Conservation (phyloP, 2,888 invertebrate genomes). For the Auanema sp. region DNA sequence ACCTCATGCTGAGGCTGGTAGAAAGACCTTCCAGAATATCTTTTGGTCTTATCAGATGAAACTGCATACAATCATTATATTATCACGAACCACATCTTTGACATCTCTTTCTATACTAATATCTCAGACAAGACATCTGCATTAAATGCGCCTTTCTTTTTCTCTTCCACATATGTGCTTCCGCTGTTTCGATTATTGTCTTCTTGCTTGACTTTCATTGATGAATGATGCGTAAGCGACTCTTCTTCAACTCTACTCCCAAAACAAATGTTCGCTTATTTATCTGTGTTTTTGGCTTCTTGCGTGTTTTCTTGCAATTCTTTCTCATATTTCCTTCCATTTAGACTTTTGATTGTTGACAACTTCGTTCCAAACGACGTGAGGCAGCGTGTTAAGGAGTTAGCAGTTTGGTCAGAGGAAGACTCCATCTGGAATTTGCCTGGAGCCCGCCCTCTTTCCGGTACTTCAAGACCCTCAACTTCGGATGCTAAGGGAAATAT, state of each 20-base stretch:
- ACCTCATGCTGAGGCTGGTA: too few relatives aligned
- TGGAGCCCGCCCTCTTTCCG: conserved; percentile 20
- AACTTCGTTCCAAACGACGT: conserved; percentile 78
- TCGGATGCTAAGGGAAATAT: conserved; percentile 12
- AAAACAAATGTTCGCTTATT: not conserved
- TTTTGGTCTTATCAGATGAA: too few relatives aligned
- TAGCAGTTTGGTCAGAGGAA: conserved; percentile 80
- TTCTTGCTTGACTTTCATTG: too few relatives aligned
- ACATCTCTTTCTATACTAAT: too few relatives aligned
- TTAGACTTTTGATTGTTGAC: conserved; percentile 76
- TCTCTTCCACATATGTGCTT: too few relatives aligned
- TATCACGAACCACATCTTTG: too few relatives aligned
- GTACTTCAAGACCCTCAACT: conserved; percentile 11
- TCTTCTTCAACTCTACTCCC: not conserved
- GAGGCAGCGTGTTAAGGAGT: conserved; percentile 70
- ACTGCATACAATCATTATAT: too few relatives aligned
- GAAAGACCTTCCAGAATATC: too few relatives aligned
- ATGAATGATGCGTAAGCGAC: not conserved
- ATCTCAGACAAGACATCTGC: too few relatives aligned
- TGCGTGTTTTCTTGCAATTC: not conserved
- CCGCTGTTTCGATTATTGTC: too few relatives aligned
- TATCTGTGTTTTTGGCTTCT: not conserved
- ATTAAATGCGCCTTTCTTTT: too few relatives aligned
- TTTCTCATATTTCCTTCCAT: conserved; percentile 16
- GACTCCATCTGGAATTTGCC: conserved; percentile 66